These are phyloP conservation scores for Plutella xylostella DNA, from an alignment of 2,888 invertebrate genomes.

Conservation along the genomic window DNA sequence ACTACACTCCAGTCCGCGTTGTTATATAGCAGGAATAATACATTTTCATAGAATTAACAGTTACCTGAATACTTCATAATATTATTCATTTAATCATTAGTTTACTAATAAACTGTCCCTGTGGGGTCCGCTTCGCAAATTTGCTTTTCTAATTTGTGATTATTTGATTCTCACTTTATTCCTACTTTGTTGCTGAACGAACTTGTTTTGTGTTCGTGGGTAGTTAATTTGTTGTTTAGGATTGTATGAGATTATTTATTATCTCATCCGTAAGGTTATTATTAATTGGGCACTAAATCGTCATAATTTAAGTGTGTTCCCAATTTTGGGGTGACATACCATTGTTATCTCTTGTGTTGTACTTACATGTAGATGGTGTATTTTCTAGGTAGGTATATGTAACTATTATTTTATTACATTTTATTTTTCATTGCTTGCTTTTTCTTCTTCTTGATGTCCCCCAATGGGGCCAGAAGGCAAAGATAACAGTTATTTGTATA, in stretches of 20 bases:
- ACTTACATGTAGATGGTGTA: too few relatives aligned
- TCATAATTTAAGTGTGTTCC: neutral
- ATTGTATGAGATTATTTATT: neutral
- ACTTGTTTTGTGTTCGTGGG: neutral
- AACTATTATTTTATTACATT: too few relatives aligned
- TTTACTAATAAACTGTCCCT: conserved; percentile 5
- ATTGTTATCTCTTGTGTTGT: too few relatives aligned
- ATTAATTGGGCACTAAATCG: neutral
- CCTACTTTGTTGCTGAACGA: neutral
- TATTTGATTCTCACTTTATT: neutral
- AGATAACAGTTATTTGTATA: too few relatives aligned
- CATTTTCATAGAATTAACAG: conserved; percentile 18
- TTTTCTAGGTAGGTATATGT: too few relatives aligned
- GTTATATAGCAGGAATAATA: too few relatives aligned
- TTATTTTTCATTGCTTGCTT: too few relatives aligned
- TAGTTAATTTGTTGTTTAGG: too few relatives aligned
- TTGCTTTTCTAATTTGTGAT: neutral
- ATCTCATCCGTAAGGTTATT: neutral
- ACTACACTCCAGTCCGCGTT: too few relatives aligned
- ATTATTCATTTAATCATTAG: conserved; percentile 4
- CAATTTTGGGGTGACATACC: neutral
- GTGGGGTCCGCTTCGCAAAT: too few relatives aligned
- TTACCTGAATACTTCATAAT: conserved; percentile 4
- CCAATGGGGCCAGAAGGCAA: too few relatives aligned
- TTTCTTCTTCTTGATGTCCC: too few relatives aligned